Percentiles rank a stretch among this genome's conserved stretches.
Evolutionary conservation across 1,140 invertebrate species (phyloP).

Genomic region (Brachystomella parvula): DNA sequence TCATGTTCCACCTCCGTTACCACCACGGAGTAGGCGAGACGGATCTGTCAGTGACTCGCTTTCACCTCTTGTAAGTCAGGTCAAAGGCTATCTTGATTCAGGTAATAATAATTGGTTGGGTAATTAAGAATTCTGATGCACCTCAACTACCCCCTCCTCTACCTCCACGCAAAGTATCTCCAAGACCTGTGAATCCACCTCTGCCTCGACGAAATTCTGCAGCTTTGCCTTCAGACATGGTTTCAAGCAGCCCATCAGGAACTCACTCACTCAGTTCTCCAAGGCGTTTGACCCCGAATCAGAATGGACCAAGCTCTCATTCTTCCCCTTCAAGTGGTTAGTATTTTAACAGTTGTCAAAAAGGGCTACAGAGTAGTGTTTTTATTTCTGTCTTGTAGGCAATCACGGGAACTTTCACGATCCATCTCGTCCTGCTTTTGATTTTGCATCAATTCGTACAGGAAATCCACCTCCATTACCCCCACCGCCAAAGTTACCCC

Average conservation of each 20-base stretch:
- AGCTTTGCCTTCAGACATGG: not conserved
- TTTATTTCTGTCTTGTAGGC: not conserved
- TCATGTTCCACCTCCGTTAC: slow-evolving; percentile 48
- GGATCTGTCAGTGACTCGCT: slow-evolving; percentile 50
- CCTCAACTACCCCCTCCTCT: slow-evolving; percentile 28
- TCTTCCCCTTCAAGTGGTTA: slow-evolving; percentile 7
- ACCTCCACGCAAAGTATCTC: slow-evolving; percentile 32
- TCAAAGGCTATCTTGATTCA: not conserved
- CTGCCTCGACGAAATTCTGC: slow-evolving; percentile 36
- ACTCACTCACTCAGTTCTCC: slow-evolving; percentile 21
- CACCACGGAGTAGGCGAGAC: slow-evolving; percentile 53
- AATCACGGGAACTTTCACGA: not conserved
- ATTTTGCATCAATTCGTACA: slow-evolving; percentile 8
- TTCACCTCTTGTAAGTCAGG: slow-evolving; percentile 40
- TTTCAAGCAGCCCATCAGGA: slow-evolving; percentile 2
- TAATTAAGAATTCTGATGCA: slow-evolving; percentile 7
- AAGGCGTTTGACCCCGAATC: slow-evolving; percentile 27
- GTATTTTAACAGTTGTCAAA: not conserved
- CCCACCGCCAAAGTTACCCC: slow-evolving; percentile 30
- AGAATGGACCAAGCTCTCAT: slow-evolving; percentile 14
- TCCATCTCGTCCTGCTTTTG: slow-evolving; percentile 1
- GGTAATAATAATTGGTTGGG: not conserved
- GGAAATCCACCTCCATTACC: slow-evolving; percentile 1
- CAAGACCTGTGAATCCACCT: slow-evolving; percentile 30
- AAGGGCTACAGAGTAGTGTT: not conserved